Evolutionary conservation across 2,113 vertebrate species (phyloP).

Genomic region (Sinocyclocheilus maitianheensis): DNA sequence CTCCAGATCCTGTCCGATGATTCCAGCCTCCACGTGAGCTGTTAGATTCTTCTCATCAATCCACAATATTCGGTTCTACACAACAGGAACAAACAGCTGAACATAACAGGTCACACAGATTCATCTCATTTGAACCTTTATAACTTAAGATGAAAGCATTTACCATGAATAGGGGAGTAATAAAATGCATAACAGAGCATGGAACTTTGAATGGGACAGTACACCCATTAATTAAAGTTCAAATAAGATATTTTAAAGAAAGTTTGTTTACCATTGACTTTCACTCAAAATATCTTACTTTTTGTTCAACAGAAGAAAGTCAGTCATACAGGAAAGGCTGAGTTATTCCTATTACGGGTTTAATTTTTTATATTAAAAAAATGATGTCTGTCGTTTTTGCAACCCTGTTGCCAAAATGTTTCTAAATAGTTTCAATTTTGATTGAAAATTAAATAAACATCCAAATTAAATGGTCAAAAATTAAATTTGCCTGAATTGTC

Average conservation of each 20-base stretch:
- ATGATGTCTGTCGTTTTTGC: no score
- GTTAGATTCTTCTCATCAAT: slow-evolving; percentile 97
- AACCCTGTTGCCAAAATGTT: neutral
- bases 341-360: neutral
- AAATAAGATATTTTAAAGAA: neutral
- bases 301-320: neutral
- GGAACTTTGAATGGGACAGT: no score
- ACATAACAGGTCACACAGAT: neutral
- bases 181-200: no score
- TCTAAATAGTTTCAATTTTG: neutral
- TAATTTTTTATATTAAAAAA: no score
- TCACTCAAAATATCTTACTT: neutral
- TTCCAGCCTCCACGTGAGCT: slow-evolving; percentile 91
- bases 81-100: neutral
- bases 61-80: slow-evolving; percentile 95
- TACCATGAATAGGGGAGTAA: no score
- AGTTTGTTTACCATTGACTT: neutral
- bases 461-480: neutral
- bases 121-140: neutral
- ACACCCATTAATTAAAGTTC: no score
- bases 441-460: neutral
- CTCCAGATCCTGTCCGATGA: slow-evolving; percentile 96
- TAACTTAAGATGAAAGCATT: neutral
- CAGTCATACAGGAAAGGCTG: neutral
- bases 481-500: no score